Conservation (phyloP, 2,888 invertebrate species). For the Prenolepis imparis region DNA sequence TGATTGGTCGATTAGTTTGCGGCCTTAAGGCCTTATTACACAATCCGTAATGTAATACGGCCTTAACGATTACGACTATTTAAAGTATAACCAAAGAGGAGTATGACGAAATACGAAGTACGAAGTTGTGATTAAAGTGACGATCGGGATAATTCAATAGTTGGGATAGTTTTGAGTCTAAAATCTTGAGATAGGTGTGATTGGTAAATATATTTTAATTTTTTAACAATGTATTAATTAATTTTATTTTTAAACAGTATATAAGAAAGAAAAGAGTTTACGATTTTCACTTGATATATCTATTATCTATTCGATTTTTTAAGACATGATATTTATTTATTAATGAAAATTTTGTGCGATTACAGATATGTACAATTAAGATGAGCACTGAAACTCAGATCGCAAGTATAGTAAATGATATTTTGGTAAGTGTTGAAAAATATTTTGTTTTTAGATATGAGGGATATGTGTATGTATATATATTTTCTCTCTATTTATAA, state of each 20-base stretch:
- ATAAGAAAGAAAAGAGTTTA: not conserved
- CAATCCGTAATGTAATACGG: no score
- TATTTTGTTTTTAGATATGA: not conserved
- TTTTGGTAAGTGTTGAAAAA: slow-evolving; percentile 87
- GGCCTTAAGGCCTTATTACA: no score
- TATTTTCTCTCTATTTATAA: not conserved
- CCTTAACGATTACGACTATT: no score
- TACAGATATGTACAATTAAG: not conserved
- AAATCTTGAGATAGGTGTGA: no score
- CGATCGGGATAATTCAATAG: no score
- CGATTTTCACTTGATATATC: not conserved
- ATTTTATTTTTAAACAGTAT: not conserved
- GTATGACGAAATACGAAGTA: no score
- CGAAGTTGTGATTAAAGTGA: no score
- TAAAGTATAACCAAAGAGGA: no score
- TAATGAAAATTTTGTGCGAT: not conserved
- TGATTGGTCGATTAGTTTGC: no score
- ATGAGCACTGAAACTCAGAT: slow-evolving; percentile 90
- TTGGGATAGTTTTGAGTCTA: no score
- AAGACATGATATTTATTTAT: not conserved
- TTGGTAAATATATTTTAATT: no score
- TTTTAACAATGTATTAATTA: not conserved
- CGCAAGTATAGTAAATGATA: slow-evolving; percentile 89
- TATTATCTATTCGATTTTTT: not conserved
- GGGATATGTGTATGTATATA: not conserved